Conservation (phyloP, 2,113 vertebrate genomes). For the Prionailurus bengalensis region DNA sequence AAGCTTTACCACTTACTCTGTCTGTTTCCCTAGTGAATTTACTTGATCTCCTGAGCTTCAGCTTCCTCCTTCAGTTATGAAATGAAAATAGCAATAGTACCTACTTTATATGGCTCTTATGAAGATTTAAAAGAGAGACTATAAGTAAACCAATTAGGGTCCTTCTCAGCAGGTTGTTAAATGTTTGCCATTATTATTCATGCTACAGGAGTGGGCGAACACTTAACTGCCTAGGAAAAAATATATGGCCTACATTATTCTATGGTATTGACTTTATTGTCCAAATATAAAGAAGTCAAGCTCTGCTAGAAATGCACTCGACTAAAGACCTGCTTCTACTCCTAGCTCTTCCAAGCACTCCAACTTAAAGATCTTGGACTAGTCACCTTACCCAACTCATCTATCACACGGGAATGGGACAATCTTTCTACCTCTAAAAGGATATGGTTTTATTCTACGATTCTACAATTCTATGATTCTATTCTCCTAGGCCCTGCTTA, state of each 20-base stretch:
- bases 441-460: constrained; percentile 2
- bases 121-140: neutral
- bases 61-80: constrained; percentile 11
- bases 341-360: neutral
- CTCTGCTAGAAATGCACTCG: neutral
- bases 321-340: neutral
- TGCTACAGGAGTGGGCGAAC: neutral
- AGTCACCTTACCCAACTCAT: neutral
- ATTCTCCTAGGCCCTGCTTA: constrained; percentile 81
- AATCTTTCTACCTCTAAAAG: neutral
- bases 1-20: neutral
- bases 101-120: neutral
- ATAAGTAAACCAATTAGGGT: neutral
- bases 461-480: constrained; percentile 54
- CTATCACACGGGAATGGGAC: neutral
- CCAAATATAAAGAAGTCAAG: neutral
- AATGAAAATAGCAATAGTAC: neutral
- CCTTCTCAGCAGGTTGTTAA: neutral
- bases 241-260: neutral
- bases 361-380: neutral
- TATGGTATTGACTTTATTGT: neutral
- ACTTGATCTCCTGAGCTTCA: neutral
- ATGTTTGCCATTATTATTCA: neutral
- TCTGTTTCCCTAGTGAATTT: neutral
- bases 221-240: neutral